Percentiles rank a stretch among this genome's conserved stretches.
Conservation (phyloP, 1,140 invertebrate species). For the Rhagoletis zephyria region DNA sequence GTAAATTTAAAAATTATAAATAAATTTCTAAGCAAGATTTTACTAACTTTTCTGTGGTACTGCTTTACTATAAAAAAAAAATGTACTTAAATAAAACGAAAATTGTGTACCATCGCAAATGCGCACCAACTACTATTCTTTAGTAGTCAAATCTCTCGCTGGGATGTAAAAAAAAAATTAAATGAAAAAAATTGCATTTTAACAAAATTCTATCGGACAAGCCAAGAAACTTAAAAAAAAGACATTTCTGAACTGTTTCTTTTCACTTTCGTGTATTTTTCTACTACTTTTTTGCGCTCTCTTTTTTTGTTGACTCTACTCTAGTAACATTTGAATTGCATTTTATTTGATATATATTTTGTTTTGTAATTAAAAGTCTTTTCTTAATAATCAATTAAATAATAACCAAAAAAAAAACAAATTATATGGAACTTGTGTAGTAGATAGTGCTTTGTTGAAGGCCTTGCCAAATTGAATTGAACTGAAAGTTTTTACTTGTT, state of each 20-base stretch:
- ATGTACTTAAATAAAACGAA: no score
- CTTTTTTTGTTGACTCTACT: constrained; percentile 9
- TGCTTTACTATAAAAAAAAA: background rate
- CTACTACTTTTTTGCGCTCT: constrained; percentile 39
- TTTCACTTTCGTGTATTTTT: constrained; percentile 24
- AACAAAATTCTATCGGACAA: background rate
- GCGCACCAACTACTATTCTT: background rate
- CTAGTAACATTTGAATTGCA: constrained; percentile 34
- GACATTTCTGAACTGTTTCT: constrained; percentile 9
- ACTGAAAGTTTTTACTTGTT: background rate
- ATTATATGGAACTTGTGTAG: background rate
- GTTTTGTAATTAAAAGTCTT: constrained; percentile 34
- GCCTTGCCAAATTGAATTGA: background rate
- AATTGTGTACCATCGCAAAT: background rate
- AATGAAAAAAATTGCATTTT: background rate
- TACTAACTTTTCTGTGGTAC: constrained; percentile 26
- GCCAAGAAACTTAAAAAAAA: constrained; percentile 12
- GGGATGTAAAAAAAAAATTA: background rate
- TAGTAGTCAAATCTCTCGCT: background rate
- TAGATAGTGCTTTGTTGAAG: constrained; percentile 31
- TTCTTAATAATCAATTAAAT: background rate
- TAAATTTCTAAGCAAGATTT: constrained; percentile 16
- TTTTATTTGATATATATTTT: background rate
- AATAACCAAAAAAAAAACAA: background rate
- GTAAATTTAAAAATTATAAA: background rate